Conservation (phyloP, 1,140 invertebrate species). For the Neuroterus valhalla region DNA sequence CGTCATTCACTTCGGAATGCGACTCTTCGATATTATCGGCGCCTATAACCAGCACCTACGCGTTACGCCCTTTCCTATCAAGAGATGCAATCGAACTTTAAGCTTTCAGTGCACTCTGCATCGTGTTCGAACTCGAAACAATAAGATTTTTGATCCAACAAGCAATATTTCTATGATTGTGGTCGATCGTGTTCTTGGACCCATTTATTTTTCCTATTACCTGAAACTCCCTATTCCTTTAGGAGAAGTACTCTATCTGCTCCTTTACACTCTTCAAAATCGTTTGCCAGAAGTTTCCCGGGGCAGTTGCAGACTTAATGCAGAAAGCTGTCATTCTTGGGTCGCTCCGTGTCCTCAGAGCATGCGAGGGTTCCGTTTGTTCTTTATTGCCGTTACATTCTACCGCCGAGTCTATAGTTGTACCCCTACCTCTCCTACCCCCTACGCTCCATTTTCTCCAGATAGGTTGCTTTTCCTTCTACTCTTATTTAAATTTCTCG, state of each 20-base stretch:
- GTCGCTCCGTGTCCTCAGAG: no score
- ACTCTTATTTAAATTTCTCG: no score
- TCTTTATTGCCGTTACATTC: no score
- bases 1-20: constrained; percentile 5
- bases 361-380: no score
- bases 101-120: background rate
- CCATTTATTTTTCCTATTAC: constrained; percentile 12
- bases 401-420: no score
- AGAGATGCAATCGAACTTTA: constrained; percentile 17
- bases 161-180: background rate
- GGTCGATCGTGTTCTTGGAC: background rate
- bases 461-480: no score
- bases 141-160: constrained; percentile 14
- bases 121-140: constrained; percentile 2
- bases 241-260: constrained; percentile 11
- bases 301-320: no score
- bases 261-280: background rate
- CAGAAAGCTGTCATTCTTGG: no score
- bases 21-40: constrained; percentile 15
- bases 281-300: no score
- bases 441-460: no score
- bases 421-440: no score
- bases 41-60: constrained; percentile 15
- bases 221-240: background rate
- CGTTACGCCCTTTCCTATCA: constrained; percentile 16